These are phyloP conservation scores for Beroe ovata DNA, from an alignment of 37 sponge, comb jelly and placozoan species.

Conservation along the genomic window DNA sequence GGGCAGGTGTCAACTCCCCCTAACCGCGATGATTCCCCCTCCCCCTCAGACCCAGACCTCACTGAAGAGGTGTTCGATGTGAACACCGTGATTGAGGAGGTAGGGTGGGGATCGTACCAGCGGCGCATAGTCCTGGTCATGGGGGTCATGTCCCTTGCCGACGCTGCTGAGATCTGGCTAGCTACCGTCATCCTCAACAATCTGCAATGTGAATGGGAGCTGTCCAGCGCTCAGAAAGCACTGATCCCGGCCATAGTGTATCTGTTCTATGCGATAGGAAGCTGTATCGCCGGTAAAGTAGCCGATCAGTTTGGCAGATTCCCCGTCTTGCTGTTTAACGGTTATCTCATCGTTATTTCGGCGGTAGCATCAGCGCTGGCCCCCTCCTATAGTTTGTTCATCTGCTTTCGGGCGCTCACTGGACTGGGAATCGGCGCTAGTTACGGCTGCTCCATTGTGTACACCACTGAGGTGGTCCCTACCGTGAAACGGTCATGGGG, in stretches of 20 bases:
- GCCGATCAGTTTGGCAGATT: slow-evolving; percentile 35
- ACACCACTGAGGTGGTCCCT: slow-evolving; percentile 30
- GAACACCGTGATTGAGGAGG: slow-evolving; percentile 15
- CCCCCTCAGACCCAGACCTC: no score
- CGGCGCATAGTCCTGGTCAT: slow-evolving; percentile 4
- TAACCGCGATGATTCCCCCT: no score
- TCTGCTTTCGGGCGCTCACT: slow-evolving; percentile 1
- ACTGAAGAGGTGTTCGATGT: slow-evolving; percentile 38
- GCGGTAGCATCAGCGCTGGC: slow-evolving; percentile 45
- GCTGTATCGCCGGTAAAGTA: slow-evolving; percentile 4
- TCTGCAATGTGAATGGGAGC: slow-evolving; percentile 43
- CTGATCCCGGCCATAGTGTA: slow-evolving; percentile 53
- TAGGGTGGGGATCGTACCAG: slow-evolving; percentile 43
- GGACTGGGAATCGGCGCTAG: slow-evolving; percentile 37
- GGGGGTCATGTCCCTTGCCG: slow-evolving; percentile 60
- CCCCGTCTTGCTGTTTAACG: neutral
- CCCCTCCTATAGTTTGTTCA: slow-evolving; percentile 11
- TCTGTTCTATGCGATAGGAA: slow-evolving; percentile 40
- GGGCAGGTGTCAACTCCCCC: no score
- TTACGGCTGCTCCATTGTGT: slow-evolving; percentile 56
- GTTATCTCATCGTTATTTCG: slow-evolving; percentile 14
- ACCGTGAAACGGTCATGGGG: slow-evolving; percentile 18
- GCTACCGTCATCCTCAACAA: slow-evolving; percentile 26
- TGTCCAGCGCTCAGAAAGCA: slow-evolving; percentile 10
- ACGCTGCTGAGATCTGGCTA: slow-evolving; percentile 50